Evolutionary conservation across 2,888 invertebrate species (phyloP).

Genomic region (Lasioglossum zephyrum): DNA sequence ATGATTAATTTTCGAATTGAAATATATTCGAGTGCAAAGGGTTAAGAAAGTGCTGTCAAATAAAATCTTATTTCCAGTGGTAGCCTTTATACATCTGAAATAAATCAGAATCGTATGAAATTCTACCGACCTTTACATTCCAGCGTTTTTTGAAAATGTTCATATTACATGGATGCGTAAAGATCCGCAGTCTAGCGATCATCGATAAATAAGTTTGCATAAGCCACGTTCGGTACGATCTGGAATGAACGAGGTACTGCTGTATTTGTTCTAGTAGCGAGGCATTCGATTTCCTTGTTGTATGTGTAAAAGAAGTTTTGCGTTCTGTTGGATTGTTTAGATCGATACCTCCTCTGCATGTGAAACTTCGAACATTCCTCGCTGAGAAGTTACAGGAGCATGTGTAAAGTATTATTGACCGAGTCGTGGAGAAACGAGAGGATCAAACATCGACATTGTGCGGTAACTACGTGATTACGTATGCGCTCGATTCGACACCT

Average conservation of each 20-base stretch:
- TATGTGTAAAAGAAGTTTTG: background rate
- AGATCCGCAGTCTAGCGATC: background rate
- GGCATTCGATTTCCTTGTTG: background rate
- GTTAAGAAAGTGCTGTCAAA: no score
- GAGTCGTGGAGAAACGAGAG: background rate
- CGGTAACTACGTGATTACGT: background rate
- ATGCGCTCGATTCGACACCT: background rate
- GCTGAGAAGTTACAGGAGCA: background rate
- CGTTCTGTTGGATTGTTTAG: background rate
- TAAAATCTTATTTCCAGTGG: no score
- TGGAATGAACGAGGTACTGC: no score
- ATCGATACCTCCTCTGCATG: background rate
- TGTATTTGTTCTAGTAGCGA: background rate
- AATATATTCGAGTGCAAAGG: no score
- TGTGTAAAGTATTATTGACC: conserved; percentile 22
- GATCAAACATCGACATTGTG: background rate
- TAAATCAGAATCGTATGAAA: no score
- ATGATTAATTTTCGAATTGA: no score
- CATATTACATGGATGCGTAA: no score
- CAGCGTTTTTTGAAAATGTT: no score
- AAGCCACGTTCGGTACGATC: no score
- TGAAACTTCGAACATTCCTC: conserved; percentile 39
- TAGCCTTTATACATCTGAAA: no score
- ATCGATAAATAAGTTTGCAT: background rate
- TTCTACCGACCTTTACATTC: no score